Base-by-base conservation (phyloP, 2,888 invertebrate genomes). In the Anthrax anthrax region DNA sequence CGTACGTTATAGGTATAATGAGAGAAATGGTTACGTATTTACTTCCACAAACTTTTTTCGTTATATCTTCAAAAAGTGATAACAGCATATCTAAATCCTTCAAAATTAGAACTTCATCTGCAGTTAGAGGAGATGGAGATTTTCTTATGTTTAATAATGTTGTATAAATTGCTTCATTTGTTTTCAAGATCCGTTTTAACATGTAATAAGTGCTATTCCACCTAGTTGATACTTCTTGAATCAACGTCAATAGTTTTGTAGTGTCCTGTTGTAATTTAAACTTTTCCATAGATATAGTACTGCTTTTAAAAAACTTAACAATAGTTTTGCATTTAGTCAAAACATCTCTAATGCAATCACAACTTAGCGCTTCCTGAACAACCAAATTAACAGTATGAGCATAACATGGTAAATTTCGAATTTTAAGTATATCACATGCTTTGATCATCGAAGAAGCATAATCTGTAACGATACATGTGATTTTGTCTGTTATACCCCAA, bases 301-400 rank as follows among this genome's bases (percentile, higher is more conserved):
- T 50, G 2, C 43, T 42, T 39, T 47, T 48, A 36, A 50, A 49
- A 43, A 42, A 47, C 19, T 37, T 34, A 3, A 52, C 50, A 10
- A 50, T 44, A 4, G 2, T 17, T 34, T 50, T 52, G 16, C 48
- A 45, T 41, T 52, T 50, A 14, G 38, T n/a, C 8, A 52, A 13
- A 39, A 49, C 18, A 18, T 37, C 8, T 46, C 45, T 43, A 17
- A 49, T 23, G 46, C 23, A 38, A 43, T 43, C 23, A 14, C 16
- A 23, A 37, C 42, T 44, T 10, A 51, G 43, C 18, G 46, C 43
- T 42, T 45, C 48, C 29, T 48, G 42, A 18, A 49, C 49, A n/a
- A 51, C 36, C 18, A 49, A 41, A 39, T 51, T 51, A 12, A 51
- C 32, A 2, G 43, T 47, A 29, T 50, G 51, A 19, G 50, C 51